phyloP scores from a whole-genome alignment of 2,113 vertebrate species.

The Dermatemys mawii region DNA sequence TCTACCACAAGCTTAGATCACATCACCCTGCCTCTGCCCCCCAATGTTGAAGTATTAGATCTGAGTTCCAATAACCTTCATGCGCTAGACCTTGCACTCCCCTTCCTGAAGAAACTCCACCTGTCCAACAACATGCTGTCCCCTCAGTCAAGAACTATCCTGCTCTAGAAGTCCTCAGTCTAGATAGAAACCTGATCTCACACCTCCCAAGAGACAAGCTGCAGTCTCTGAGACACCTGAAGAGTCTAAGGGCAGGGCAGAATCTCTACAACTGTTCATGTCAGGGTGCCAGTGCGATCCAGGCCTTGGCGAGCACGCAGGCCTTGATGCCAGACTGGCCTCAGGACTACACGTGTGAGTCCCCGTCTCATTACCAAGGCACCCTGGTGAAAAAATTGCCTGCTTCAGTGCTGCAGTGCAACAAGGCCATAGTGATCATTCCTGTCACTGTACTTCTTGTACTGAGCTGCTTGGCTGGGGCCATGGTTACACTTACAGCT shows the following conservation, averaged over 20 bases:
- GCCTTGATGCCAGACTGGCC: constrained; percentile 64
- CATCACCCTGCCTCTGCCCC: constrained; percentile 61
- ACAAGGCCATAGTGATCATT: neutral
- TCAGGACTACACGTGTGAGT: constrained; percentile 34
- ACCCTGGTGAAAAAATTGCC: constrained; percentile 14
- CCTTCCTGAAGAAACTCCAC: constrained; percentile 57
- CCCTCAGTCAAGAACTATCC: constrained; percentile 59
- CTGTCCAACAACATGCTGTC: constrained; percentile 63
- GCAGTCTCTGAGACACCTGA: constrained; percentile 28
- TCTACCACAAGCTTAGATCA: constrained; percentile 58
- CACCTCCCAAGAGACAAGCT: neutral
- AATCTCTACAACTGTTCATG: constrained; percentile 66
- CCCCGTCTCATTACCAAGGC: neutral
- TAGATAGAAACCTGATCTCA: constrained; percentile 70
- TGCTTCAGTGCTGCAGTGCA: neutral
- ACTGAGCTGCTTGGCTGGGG: neutral
- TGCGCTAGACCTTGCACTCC: constrained; percentile 32
- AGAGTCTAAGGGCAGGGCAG: neutral
- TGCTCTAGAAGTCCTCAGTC: constrained; percentile 44
- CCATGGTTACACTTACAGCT: too few relatives aligned
- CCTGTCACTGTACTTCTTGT: neutral
- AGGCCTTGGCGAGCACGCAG: neutral
- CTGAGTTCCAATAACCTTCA: constrained; percentile 71
- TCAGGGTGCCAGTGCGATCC: neutral
- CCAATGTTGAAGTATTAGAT: constrained; percentile 65